phyloP scores from a whole-genome alignment of 1,140 invertebrate species.

The Chironomus striatipennis region DNA sequence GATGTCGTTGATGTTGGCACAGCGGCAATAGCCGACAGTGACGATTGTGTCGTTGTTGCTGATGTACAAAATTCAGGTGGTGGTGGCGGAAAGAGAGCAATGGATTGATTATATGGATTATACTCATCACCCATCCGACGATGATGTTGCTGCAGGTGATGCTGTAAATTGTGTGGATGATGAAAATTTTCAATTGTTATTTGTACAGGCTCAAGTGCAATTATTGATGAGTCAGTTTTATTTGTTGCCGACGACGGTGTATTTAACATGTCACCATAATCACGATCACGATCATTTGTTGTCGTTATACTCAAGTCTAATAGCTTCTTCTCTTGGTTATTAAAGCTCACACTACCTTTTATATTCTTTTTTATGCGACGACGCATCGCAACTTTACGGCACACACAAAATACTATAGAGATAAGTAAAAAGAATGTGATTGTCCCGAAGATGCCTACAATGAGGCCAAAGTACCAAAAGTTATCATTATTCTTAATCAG shows the following conservation, averaged over 20 bases:
- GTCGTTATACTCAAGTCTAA: conserved; percentile 70
- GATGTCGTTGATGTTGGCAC: not conserved
- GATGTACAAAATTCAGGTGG: conserved; percentile 53
- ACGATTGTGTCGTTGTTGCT: conserved; percentile 39
- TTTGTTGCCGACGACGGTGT: conserved; percentile 39
- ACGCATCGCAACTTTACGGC: conserved; percentile 40
- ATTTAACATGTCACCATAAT: conserved; percentile 39
- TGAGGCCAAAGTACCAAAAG: conserved; percentile 40
- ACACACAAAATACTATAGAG: conserved; percentile 45
- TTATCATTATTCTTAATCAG: conserved; percentile 39
- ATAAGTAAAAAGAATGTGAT: conserved; percentile 36
- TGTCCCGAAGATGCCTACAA: conserved; percentile 40
- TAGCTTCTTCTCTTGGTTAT: conserved; percentile 74
- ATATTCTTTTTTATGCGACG: conserved; percentile 53
- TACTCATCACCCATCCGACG: conserved; percentile 34
- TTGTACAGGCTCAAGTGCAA: conserved; percentile 53
- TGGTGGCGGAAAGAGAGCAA: conserved; percentile 51
- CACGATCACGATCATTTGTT: conserved; percentile 55
- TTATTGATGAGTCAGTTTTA: conserved; percentile 37
- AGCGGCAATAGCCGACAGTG: conserved; percentile 38
- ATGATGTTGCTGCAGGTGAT: conserved; percentile 29
- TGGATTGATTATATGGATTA: conserved; percentile 26
- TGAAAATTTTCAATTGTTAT: conserved; percentile 59
- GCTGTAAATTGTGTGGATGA: conserved; percentile 31
- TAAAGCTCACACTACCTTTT: conserved; percentile 66